Base-by-base conservation (phyloP, 2,797 vertebrate genomes). In the Sandelia bainsii region DNA sequence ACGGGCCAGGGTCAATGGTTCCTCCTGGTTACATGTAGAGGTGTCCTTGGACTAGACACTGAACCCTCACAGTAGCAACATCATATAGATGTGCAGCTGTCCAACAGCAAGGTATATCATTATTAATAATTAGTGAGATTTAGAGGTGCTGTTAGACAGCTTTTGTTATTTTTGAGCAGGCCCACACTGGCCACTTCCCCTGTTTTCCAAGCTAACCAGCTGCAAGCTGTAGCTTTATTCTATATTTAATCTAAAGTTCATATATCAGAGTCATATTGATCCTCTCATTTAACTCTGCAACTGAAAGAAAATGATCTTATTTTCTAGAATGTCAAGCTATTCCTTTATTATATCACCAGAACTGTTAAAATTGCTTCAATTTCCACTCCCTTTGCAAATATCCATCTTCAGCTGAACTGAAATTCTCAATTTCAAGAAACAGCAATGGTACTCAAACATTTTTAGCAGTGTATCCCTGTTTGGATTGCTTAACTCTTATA, bases 401-500 rank as follows among this genome's bases (percentile, higher is more conserved):
- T 60, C 19, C 17, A 16, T 44, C 49, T 59, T 70, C 16, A 27
- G 62, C 20, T 57, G 50, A 69, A 52, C 20, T 71, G 37, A 40
- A 61, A 49, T 45, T 54, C 65, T 69, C 50, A 29, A 44, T 51
- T 56, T 22, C 50, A 22, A 57, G 44, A 50, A 44, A 58, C 14
- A 29, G 20, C 53, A 52, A 0, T 1, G 3, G 32, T 42, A 23
- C 46, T 71, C 19, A 69, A 66, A 49, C 0, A 70, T 27, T 69
- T 32, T 19, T 23, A 51, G 40, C 40, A 66, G 59, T 50, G 39
- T 44, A 72, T 70, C 75, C 22, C 58, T 68, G 40, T 79, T 68
- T 70, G 59, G 75, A 69, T 67, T 63, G 56, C 57, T 83, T 83
- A 81, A 77, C 65, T 73, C 78, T 52, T 76, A 49, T 82, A 84